A percentile compares a stretch with the other conserved stretches of the same genome.
Conservation (phyloP, 2,113 vertebrate species). For the Chauna torquata region DNA sequence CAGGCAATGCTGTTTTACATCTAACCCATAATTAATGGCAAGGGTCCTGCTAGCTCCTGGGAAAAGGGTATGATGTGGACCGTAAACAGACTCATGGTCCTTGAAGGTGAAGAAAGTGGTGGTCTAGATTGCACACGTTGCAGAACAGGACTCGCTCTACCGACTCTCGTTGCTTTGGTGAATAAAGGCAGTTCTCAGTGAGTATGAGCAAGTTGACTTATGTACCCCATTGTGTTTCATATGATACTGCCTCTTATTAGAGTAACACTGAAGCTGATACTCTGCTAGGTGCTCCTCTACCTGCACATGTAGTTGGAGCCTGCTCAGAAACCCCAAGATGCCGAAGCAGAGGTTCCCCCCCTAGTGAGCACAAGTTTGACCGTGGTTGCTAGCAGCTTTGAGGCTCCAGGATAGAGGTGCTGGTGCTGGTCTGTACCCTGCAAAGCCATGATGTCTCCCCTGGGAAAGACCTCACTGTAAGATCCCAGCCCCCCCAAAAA, state of each 20-base stretch:
- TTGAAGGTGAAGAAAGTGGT: background rate
- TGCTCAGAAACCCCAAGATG: too few relatives aligned
- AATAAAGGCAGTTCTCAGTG: background rate
- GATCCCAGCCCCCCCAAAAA: background rate
- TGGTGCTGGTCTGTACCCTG: too few relatives aligned
- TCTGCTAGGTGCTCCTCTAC: background rate
- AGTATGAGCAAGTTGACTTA: background rate
- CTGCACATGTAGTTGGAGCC: too few relatives aligned
- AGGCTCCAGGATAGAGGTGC: background rate
- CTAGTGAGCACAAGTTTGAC: fast-evolving
- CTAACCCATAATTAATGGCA: background rate
- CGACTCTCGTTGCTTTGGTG: background rate
- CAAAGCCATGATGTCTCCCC: fast-evolving
- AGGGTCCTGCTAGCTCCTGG: background rate
- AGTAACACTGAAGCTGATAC: background rate
- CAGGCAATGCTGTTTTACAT: background rate
- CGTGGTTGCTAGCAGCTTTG: fast-evolving
- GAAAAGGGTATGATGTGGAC: background rate
- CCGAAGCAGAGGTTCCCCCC: background rate
- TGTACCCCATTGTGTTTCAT: fast-evolving
- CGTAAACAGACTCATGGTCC: background rate
- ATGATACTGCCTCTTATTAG: background rate
- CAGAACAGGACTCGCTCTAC: background rate
- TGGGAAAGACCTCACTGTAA: fast-evolving
- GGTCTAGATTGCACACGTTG: background rate